These are phyloP conservation scores for Clostera curtula DNA, from an alignment of 2,888 invertebrate genomes.

Conservation along the genomic window DNA sequence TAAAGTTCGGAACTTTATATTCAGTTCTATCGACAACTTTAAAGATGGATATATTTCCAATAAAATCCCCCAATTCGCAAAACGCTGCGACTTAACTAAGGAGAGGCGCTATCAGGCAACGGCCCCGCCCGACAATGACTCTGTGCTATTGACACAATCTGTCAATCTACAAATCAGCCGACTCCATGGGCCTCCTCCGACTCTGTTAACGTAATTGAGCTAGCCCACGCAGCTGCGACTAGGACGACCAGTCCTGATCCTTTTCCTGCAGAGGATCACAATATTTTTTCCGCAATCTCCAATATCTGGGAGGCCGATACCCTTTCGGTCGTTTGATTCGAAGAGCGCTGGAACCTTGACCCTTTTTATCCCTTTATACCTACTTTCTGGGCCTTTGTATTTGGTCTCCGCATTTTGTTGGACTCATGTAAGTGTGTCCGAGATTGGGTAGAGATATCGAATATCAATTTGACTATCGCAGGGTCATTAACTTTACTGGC, in stretches of 20 bases:
- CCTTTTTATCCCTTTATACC: constrained; percentile 2
- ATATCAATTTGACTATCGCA: too few species aligned
- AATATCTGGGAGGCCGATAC: constrained; percentile 4
- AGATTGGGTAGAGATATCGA: neutral
- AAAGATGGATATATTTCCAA: too few species aligned
- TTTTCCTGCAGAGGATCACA: constrained; percentile 2
- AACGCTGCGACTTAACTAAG: too few species aligned
- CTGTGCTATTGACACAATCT: neutral
- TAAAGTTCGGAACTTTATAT: too few species aligned
- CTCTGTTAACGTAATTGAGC: constrained; percentile 9
- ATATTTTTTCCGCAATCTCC: constrained; percentile 5
- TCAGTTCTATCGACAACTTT: too few species aligned
- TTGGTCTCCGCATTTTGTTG: constrained; percentile 5
- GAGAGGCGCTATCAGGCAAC: too few species aligned
- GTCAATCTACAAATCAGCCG: neutral
- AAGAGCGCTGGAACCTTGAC: constrained; percentile 3
- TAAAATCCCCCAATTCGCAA: too few species aligned
- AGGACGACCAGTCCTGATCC: constrained; percentile 4
- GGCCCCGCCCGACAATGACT: too few species aligned
- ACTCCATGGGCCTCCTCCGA: neutral
- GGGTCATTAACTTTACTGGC: too few species aligned
- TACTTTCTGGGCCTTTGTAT: constrained; percentile 1
- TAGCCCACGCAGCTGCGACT: constrained; percentile 6
- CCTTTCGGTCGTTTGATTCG: constrained; percentile 8
- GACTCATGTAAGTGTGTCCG: constrained; percentile 7